Evolutionary conservation across 2,888 invertebrate species (phyloP), one percentile per base, ranked within the genome.

Genomic region (Corbicula japonica): DNA sequence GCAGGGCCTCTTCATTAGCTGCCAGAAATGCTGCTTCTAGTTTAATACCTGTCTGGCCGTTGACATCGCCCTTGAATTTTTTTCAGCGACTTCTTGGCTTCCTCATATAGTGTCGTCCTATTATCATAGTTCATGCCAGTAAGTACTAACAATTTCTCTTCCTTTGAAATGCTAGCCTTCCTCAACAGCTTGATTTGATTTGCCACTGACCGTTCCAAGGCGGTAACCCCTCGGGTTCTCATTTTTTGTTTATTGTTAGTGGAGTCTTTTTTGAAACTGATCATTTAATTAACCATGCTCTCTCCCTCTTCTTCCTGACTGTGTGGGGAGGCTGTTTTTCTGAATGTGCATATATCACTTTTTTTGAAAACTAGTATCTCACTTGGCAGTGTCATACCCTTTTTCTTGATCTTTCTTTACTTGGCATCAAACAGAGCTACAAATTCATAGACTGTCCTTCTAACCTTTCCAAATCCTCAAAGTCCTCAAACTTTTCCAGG

Each of bases 41-140:
- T 10, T 41, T 62, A 18, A 62, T 62, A 62, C 28, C 2, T 6
- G 28, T 18, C 12, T 10, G 10, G 30, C 5, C 18, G 26, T 4
- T 4, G 8, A 6, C 61, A 41, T 50, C 54, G 8, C 66, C 68
- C 60, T 69, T 74, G 26, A 74, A 74, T n/a, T 41, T 70, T 78
- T 50, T 74, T 63, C 12, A 76, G 50, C n/a, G 79, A 48, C 23
- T 30, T 15, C 41, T 75, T 82, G 8, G 75, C 78, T 52, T 82
- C 34, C 35, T 82, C 78, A 76, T 82, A 83, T 34, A 80, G 44
- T 10, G 60, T 80, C 12, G 38, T 70, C 23, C 48, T 41, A 18
- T 76, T 60, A 10, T 66, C 61, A 74, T 74, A 80, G 44, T 83
- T 72, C 80, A 77, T 74, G 0, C 83, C 83, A 30, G 76, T 72